Base-by-base conservation (phyloP, 2,113 vertebrate species). In the Bagarius yarrelli region DNA sequence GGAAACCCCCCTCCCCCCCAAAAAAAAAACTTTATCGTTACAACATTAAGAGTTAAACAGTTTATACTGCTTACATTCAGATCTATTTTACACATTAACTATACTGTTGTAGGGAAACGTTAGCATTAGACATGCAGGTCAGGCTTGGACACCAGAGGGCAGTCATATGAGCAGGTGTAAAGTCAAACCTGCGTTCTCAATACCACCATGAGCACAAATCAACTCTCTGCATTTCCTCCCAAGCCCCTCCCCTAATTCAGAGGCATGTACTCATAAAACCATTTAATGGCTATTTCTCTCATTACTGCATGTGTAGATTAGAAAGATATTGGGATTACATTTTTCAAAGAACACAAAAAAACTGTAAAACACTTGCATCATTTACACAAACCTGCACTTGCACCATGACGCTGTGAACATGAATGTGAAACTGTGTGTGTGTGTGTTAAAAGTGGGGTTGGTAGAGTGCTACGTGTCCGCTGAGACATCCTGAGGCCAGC, bases 401-500 rank as follows among this genome's bases (percentile, higher is more conserved):
- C n/a, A n/a, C n/a, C n/a, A n/a, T n/a, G n/a, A 82, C 64, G 72
- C 64, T 66, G 61, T 53, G 4, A n/a, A 66, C 34, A n/a, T 52
- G 52, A 23, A 70, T 16, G 44, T 67, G 55, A 16, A 56, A 57
- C 59, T 60, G 67, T 30, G 15, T 56, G 12, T 76, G 64, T 19
- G 13, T 16, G 47, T 57, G 82, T 90, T 97, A 99, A 92, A 99
- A 99, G 92, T 98, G 97, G 88, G 98, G 98, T 93, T 99, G 98
- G 91, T 99, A 99, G 61, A 99, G 94, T 81, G 96, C 95, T 76
- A 99, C 96, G 0, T 95, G 96, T 79, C 98, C 98, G 0, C 97
- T 99, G 91, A 99, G 96, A 94, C 98, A 99, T 91, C 98, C 98
- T 23, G 98, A 98, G 89, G 98, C 98, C 82, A 99, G 95, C 95